phyloP scores from a whole-genome alignment of 1,140 invertebrate species.

The Euwallacea similis region DNA sequence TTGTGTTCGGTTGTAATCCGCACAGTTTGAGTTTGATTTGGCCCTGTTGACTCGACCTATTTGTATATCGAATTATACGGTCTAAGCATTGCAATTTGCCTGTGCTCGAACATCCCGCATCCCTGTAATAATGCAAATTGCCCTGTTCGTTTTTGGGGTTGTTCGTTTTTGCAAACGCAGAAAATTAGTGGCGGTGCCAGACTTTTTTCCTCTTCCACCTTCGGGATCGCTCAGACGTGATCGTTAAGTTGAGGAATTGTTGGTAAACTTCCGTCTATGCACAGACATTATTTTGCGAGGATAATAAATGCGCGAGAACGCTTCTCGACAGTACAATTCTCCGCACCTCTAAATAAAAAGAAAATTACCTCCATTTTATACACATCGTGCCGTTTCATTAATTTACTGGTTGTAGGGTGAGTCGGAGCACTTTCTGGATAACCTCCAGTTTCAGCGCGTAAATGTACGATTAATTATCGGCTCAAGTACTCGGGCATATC shows the following conservation, averaged over 20 bases:
- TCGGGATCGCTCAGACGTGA: neutral
- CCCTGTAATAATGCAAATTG: too few relatives aligned
- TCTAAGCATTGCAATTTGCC: too few relatives aligned
- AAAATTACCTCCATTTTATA: slow-evolving; percentile 6
- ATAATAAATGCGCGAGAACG: neutral
- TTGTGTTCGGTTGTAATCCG: too few relatives aligned
- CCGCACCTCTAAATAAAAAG: slow-evolving; percentile 3
- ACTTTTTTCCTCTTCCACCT: neutral
- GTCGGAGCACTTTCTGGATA: neutral
- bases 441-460: neutral
- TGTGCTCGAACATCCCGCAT: too few relatives aligned
- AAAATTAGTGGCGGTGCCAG: too few relatives aligned
- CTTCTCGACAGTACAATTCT: slow-evolving; percentile 5
- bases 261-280: slow-evolving; percentile 1
- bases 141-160: too few relatives aligned
- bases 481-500: neutral
- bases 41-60: too few relatives aligned
- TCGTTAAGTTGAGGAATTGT: neutral
- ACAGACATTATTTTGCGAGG: neutral
- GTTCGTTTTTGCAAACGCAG: too few relatives aligned
- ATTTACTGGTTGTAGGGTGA: neutral
- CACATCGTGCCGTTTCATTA: neutral
- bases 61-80: too few relatives aligned
- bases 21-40: too few relatives aligned
- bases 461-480: slow-evolving; percentile 2